These are phyloP conservation scores for Danaus chrysippus DNA, from an alignment of 2,888 invertebrate genomes.

Conservation along the genomic window DNA sequence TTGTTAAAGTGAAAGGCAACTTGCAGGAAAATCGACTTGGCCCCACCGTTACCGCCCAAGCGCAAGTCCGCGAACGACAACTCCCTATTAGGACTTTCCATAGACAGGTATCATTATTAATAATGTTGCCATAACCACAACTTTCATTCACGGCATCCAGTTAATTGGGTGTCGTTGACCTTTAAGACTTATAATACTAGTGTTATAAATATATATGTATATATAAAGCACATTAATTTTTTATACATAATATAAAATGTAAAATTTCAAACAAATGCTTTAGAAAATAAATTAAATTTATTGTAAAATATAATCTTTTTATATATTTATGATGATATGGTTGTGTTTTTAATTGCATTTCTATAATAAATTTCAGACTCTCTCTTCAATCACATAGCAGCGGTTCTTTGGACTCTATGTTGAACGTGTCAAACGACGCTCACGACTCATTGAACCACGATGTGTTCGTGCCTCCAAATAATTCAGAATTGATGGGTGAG, in stretches of 20 bases:
- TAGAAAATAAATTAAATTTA: background rate
- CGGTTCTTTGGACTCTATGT: conserved; percentile 91
- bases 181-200: background rate
- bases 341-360: background rate
- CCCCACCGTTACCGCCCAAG: conserved; percentile 89
- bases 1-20: conserved; percentile 43
- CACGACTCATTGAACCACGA: conserved; percentile 68
- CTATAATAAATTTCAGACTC: conserved; percentile 67
- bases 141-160: background rate
- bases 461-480: conserved; percentile 59
- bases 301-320: background rate
- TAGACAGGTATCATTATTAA: conserved; percentile 73
- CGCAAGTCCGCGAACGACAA: conserved; percentile 78
- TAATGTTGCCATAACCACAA: background rate
- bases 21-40: conserved; percentile 82
- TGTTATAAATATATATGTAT: conserved; percentile 1
- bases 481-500: conserved; percentile 60
- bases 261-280: background rate
- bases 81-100: conserved; percentile 76
- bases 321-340: background rate
- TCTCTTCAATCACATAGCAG: conserved; percentile 89
- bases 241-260: too few species aligned
- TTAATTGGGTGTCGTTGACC: background rate
- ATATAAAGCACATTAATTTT: too few species aligned
- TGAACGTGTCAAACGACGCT: conserved; percentile 89